phyloP scores from a whole-genome alignment of 1,140 invertebrate genomes.

The Tetramorium simillimum region DNA sequence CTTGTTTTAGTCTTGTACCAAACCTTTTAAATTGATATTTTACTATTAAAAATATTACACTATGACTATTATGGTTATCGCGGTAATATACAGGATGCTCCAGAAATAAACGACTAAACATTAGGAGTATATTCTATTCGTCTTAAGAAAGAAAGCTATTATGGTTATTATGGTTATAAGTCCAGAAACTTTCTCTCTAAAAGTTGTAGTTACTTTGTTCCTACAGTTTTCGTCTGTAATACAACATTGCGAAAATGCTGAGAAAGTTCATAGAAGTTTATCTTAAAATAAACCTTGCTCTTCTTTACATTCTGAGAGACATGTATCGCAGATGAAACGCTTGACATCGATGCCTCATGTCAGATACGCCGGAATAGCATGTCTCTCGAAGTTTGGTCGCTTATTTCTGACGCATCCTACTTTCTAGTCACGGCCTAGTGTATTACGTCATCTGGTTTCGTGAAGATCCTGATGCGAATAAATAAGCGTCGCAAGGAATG shows the following conservation, averaged over 20 bases:
- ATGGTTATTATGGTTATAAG: background rate
- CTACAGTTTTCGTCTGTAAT: background rate
- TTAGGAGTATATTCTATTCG: background rate
- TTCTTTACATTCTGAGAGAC: background rate
- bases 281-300: background rate
- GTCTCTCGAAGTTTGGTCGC: background rate
- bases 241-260: background rate
- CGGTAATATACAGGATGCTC: background rate
- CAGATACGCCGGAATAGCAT: background rate
- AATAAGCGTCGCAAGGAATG: conserved; percentile 32
- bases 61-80: conserved; percentile 26
- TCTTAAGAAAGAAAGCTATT: background rate
- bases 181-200: background rate
- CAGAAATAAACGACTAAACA: conserved; percentile 20
- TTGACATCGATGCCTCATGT: background rate
- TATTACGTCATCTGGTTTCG: conserved; percentile 26
- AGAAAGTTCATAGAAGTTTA: conserved; percentile 3
- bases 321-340: background rate
- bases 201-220: background rate
- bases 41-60: conserved; percentile 41
- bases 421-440: conserved; percentile 27
- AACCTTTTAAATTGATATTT: conserved; percentile 11
- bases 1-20: background rate
- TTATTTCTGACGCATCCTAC: background rate
- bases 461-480: conserved; percentile 30